Conservation (phyloP, 1,140 invertebrate genomes). For the Nephila pilipes region DNA sequence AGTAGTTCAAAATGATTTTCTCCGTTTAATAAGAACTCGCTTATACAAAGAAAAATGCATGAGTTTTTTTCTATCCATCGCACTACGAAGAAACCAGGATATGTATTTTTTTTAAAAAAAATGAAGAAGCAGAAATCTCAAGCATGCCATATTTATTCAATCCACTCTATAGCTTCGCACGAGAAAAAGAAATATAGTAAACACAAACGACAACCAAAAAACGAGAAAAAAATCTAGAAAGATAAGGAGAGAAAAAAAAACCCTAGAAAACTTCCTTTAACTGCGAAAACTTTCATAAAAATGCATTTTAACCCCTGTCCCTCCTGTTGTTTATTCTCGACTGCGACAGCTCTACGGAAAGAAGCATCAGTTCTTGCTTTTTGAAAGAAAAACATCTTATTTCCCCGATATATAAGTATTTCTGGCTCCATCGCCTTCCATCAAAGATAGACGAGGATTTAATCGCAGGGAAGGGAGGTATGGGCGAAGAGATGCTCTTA, state of each 20-base stretch:
- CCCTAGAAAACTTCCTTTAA: background rate
- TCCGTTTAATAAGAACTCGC: too few species aligned
- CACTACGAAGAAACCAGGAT: too few species aligned
- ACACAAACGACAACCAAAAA: background rate
- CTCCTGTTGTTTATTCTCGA: background rate
- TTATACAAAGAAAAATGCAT: too few species aligned
- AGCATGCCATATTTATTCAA: too few species aligned
- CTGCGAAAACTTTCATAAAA: constrained; percentile 7
- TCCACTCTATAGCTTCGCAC: background rate
- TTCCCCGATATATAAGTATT: constrained; percentile 12
- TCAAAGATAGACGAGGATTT: background rate
- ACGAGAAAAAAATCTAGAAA: background rate
- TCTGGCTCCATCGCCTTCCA: background rate
- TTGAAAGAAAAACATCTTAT: constrained; percentile 1
- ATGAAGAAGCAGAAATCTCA: too few species aligned
- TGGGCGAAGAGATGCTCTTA: background rate
- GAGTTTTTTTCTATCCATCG: too few species aligned
- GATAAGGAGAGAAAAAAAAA: background rate
- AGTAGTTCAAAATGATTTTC: too few species aligned
- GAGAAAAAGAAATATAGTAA: background rate
- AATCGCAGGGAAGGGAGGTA: background rate
- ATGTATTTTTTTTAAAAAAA: too few species aligned
- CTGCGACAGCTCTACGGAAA: background rate
- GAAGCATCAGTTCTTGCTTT: background rate
- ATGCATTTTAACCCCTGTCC: background rate